A percentile compares a stretch with the other conserved stretches of the same genome.
phyloP scores from a whole-genome alignment of 2,113 vertebrate species.

The Melierax canorus region DNA sequence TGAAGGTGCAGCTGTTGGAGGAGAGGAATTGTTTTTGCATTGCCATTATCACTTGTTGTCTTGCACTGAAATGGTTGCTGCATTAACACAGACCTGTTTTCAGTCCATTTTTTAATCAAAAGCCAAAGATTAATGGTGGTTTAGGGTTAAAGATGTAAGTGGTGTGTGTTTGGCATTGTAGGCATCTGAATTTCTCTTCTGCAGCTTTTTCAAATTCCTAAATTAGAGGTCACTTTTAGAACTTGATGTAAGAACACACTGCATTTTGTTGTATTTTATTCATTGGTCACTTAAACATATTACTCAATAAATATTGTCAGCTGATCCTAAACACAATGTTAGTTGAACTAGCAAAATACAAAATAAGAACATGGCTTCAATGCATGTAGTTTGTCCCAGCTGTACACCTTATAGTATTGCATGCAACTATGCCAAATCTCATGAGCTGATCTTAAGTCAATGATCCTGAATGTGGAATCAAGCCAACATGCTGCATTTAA shows the following conservation, averaged over 20 bases:
- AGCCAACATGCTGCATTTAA: neutral
- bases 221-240: neutral
- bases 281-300: neutral
- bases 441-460: neutral
- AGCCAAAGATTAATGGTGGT: neutral
- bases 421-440: neutral
- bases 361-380: neutral
- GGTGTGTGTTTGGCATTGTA: neutral
- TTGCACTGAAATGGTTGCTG: neutral
- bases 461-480: neutral
- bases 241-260: neutral
- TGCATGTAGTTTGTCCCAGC: neutral
- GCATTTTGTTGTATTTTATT: neutral
- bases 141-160: neutral
- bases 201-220: neutral
- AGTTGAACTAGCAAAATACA: neutral
- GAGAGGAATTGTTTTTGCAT: neutral
- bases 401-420: neutral
- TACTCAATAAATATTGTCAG: neutral
- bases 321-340: neutral
- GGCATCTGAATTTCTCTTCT: neutral
- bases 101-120: neutral
- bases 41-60: neutral
- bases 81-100: neutral
- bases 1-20: neutral